Evolutionary conservation across 2,797 vertebrate genomes (phyloP).

Genomic region (Clarias laeviceps): DNA sequence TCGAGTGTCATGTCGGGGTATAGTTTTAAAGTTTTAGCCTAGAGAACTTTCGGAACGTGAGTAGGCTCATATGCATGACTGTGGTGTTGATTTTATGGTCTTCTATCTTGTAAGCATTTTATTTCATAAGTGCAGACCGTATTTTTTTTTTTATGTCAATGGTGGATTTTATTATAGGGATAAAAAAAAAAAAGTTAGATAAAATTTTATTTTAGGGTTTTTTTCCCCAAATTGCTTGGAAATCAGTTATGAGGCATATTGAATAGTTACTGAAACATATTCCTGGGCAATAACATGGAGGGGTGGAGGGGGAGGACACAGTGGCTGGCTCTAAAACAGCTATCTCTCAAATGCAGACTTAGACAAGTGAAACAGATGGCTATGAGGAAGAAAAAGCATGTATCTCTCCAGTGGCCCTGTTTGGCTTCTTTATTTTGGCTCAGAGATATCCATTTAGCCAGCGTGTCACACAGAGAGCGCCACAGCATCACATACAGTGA

Average conservation of each 20-base stretch:
- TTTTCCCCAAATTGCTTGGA: background rate
- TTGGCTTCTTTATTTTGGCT: conserved; percentile 47
- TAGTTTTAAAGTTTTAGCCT: background rate
- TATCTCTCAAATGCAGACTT: conserved; percentile 19
- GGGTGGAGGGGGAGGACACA: background rate
- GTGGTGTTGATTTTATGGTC: background rate
- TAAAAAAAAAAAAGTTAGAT: too few relatives aligned
- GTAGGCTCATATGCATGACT: background rate
- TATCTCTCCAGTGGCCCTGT: conserved; percentile 43
- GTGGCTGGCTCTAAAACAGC: conserved; percentile 2
- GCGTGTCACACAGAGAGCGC: conserved; percentile 28
- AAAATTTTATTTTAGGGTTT: too few relatives aligned
- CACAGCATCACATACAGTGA: conserved; percentile 11
- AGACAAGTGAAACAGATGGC: conserved; percentile 53
- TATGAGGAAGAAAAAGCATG: conserved; percentile 28
- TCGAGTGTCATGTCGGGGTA: background rate
- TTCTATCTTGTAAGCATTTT: background rate
- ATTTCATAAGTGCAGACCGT: background rate
- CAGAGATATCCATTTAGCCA: conserved; percentile 29
- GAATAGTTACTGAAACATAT: conserved; percentile 48
- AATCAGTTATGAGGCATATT: background rate
- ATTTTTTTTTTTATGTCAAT: background rate
- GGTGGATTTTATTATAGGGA: background rate
- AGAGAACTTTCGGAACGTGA: background rate
- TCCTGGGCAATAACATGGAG: conserved; percentile 53